A percentile compares a stretch with the other conserved stretches of the same genome.
Evolutionary conservation across 2,113 vertebrate species (phyloP).

Genomic region (Phocoena phocoena): DNA sequence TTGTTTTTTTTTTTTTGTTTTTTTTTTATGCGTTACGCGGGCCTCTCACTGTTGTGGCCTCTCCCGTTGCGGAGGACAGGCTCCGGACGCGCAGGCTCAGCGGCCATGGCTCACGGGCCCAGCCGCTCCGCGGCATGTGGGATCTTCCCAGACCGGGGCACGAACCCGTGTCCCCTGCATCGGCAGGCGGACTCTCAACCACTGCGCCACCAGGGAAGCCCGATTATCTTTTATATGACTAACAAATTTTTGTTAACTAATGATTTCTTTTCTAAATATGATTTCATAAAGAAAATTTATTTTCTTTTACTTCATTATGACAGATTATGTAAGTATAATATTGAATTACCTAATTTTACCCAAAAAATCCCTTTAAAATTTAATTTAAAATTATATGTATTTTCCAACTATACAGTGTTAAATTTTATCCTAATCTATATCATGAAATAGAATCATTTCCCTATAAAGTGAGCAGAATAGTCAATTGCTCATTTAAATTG

Average conservation of each 20-base stretch:
- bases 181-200: no score
- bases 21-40: no score
- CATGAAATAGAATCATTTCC: neutral
- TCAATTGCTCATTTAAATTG: neutral
- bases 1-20: no score
- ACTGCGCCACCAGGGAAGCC: no score
- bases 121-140: no score
- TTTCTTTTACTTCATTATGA: neutral
- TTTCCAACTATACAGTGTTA: neutral
- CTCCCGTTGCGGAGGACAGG: no score
- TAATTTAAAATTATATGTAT: neutral
- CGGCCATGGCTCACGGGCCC: no score
- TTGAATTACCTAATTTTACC: neutral
- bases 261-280: neutral
- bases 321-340: neutral
- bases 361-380: neutral
- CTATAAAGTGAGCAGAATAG: neutral
- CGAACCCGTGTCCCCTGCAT: no score
- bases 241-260: slow-evolving; percentile 4
- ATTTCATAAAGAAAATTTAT: neutral
- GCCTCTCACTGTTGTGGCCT: no score
- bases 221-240: neutral
- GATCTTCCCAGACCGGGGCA: no score
- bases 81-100: no score
- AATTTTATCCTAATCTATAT: neutral